Evolutionary conservation across 2,797 vertebrate genomes (phyloP).

Genomic region (Silurus aristotelis): DNA sequence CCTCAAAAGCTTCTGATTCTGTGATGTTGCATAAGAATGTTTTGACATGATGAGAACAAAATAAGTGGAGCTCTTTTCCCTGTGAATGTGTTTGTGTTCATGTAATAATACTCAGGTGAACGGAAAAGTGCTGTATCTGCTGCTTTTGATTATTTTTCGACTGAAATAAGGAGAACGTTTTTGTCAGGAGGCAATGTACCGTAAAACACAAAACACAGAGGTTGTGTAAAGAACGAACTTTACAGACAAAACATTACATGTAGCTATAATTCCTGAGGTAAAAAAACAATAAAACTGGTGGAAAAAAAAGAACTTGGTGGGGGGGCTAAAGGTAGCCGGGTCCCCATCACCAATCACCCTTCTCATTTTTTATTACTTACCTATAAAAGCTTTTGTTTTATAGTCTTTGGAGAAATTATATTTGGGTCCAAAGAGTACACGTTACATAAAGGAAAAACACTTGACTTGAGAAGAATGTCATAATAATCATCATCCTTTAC

Average conservation of each 20-base stretch:
- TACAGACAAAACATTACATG: not conserved
- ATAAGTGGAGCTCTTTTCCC: conserved; percentile 50
- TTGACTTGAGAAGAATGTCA: not conserved
- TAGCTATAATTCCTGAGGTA: not conserved
- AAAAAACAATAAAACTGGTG: not conserved
- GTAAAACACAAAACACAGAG: not conserved
- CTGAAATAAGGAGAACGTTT: conserved; percentile 26
- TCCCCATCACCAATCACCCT: not conserved
- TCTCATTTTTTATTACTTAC: not conserved
- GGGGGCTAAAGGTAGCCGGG: too few relatives aligned
- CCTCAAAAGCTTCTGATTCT: conserved; percentile 52
- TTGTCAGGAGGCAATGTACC: conserved; percentile 10
- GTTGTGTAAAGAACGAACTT: not conserved
- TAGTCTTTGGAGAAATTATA: not conserved
- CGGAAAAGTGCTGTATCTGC: conserved; percentile 11
- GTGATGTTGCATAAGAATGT: conserved; percentile 58
- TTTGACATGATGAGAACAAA: conserved; percentile 62
- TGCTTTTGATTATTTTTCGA: not conserved
- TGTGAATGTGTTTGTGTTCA: conserved; percentile 53
- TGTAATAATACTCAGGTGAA: conserved; percentile 39
- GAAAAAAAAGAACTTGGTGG: not conserved
- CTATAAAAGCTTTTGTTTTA: not conserved
- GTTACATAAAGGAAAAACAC: not conserved
- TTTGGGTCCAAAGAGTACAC: not conserved
- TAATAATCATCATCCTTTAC: not conserved